These are phyloP conservation scores for Apteryx owenii DNA, from an alignment of 2,113 vertebrate species.

Conservation along the genomic window DNA sequence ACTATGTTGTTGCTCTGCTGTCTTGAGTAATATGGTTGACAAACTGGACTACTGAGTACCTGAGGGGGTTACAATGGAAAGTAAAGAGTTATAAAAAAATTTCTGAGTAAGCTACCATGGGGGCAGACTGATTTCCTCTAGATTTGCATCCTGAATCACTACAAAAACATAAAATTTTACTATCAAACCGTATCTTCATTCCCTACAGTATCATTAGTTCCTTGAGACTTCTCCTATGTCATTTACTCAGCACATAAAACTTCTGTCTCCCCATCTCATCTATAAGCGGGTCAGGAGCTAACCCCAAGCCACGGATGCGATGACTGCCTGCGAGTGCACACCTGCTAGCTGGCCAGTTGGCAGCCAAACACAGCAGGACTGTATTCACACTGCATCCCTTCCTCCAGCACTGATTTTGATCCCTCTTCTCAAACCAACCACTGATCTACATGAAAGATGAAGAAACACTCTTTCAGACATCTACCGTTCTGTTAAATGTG, in stretches of 20 bases:
- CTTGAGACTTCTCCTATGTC: background rate
- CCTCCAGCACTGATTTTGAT: background rate
- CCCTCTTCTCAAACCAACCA: background rate
- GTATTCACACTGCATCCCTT: background rate
- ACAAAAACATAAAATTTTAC: background rate
- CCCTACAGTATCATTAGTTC: background rate
- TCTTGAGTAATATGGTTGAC: background rate
- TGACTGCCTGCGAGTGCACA: background rate
- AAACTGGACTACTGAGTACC: background rate
- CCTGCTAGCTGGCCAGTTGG: background rate
- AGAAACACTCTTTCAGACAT: background rate
- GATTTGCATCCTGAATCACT: background rate
- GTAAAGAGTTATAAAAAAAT: background rate
- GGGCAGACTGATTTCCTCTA: background rate
- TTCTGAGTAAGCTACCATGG: background rate
- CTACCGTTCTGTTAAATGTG: background rate
- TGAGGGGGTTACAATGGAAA: background rate
- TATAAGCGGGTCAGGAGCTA: background rate
- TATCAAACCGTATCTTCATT: background rate
- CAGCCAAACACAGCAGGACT: background rate
- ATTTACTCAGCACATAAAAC: background rate
- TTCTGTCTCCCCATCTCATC: background rate
- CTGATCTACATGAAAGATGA: background rate
- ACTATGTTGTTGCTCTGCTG: background rate
- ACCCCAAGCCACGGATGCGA: background rate